Percentiles rank a stretch among this genome's conserved stretches.
These are phyloP conservation scores for Macrocentrus cingulum DNA, from an alignment of 1,140 invertebrate genomes.

Conservation along the genomic window DNA sequence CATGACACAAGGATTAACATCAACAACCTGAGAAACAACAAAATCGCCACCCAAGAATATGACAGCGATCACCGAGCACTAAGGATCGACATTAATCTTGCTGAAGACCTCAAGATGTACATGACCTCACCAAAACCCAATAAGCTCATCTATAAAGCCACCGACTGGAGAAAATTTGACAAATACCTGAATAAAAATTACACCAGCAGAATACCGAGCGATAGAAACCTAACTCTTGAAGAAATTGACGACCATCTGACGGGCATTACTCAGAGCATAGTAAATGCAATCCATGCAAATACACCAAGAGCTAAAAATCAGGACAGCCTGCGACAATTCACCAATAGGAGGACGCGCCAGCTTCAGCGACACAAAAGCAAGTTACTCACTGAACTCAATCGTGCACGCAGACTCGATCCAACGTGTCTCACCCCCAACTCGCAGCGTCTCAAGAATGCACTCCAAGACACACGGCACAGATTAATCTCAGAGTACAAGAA, in stretches of 20 bases:
- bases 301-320: not conserved
- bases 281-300: not conserved
- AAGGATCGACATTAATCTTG: not conserved
- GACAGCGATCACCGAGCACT: slow-evolving; percentile 22
- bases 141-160: not conserved
- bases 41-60: slow-evolving; percentile 14
- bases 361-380: too few relatives aligned
- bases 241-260: slow-evolving; percentile 1
- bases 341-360: too few relatives aligned
- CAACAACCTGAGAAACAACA: too few relatives aligned
- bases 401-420: too few relatives aligned
- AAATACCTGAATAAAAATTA: not conserved
- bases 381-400: too few relatives aligned
- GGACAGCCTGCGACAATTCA: too few relatives aligned
- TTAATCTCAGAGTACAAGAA: too few relatives aligned
- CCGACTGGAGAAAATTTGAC: slow-evolving; percentile 1
- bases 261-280: not conserved
- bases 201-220: not conserved
- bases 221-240: not conserved
- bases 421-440: too few relatives aligned
- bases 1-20: not conserved
- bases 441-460: too few relatives aligned
- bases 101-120: not conserved
- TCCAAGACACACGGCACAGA: too few relatives aligned
- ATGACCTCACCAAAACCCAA: not conserved